These are phyloP conservation scores for Gadopsis marmoratus DNA, from an alignment of 2,797 vertebrate species.

Conservation along the genomic window DNA sequence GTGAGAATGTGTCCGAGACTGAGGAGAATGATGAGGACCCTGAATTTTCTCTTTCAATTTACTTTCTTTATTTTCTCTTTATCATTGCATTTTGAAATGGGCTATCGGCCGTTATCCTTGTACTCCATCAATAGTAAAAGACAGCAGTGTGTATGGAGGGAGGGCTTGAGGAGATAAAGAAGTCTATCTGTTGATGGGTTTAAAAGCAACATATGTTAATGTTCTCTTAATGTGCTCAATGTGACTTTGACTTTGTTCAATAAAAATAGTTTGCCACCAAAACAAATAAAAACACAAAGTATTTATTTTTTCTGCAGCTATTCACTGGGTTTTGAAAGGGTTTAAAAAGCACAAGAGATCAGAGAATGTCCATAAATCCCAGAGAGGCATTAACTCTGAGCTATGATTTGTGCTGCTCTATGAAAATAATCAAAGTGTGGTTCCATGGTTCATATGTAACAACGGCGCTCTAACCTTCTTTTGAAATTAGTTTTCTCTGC, in stretches of 20 bases:
- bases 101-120: too few species aligned
- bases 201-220: background rate
- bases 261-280: background rate
- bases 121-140: background rate
- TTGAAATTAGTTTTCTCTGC: background rate
- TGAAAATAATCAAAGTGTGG: background rate
- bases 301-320: background rate
- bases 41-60: too few species aligned
- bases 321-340: background rate
- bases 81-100: background rate
- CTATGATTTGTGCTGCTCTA: background rate
- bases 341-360: conserved; percentile 6
- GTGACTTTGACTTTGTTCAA: background rate
- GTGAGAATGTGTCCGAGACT: too few species aligned
- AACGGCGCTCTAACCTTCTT: background rate
- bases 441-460: background rate
- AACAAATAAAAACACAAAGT: background rate
- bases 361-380: background rate
- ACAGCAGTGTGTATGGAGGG: background rate
- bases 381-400: background rate
- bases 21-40: too few species aligned
- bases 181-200: background rate
- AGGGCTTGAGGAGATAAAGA: background rate
- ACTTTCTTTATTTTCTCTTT: background rate
- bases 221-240: background rate